A percentile compares a stretch with the other conserved stretches of the same genome.
Conservation (phyloP, 2,113 vertebrate genomes). For the Osmerus mordax region DNA sequence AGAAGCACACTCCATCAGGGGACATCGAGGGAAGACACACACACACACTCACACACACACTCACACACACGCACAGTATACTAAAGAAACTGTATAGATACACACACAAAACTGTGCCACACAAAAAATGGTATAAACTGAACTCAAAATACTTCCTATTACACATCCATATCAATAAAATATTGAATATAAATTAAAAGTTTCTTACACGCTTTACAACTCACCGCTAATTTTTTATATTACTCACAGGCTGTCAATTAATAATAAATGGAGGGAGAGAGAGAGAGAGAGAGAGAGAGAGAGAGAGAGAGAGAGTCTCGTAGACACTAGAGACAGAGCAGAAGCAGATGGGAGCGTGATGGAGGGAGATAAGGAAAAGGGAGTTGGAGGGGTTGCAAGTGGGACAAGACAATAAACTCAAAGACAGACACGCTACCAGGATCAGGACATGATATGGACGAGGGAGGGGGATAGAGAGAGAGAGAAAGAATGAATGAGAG, state of each 20-base stretch:
- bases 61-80: not conserved
- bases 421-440: not conserved
- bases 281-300: not conserved
- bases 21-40: slow-evolving; percentile 12
- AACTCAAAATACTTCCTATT: no score
- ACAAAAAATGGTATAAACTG: no score
- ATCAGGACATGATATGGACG: not conserved
- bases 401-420: no score
- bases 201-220: no score
- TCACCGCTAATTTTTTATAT: no score
- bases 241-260: no score
- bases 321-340: slow-evolving; percentile 12
- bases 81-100: no score
- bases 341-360: not conserved
- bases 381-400: not conserved
- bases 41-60: not conserved
- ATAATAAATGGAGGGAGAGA: not conserved
- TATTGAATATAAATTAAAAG: no score
- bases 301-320: not conserved
- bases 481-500: slow-evolving; percentile 12
- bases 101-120: no score
- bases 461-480: slow-evolving; percentile 16
- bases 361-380: not conserved
- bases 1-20: slow-evolving; percentile 36
- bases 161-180: no score